Evolutionary conservation across 2,113 vertebrate genomes (phyloP), one percentile per base, ranked within the genome.

Genomic region (Lipotes vexillifer): DNA sequence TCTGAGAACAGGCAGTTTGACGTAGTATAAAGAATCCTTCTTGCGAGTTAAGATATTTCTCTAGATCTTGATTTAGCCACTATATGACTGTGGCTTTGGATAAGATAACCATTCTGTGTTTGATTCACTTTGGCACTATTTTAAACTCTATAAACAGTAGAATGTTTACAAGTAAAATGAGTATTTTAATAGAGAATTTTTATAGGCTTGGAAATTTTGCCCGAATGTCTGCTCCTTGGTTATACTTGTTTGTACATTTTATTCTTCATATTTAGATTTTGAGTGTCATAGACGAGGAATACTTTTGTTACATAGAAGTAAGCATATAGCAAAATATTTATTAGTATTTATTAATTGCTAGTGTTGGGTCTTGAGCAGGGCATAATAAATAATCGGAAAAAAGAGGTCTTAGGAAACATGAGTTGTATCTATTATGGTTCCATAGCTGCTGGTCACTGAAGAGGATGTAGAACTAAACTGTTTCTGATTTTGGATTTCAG

Each of bases 401-500:
- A 86, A 36, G 38, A 52, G 23, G 23, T 94, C 21, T 88, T 93
- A 61, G 49, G 69, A 96, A 85, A 57, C 36, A 72, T 41, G 63
- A 78, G 33, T 85, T 88, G 55, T 80, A 29, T 85, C 52, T 59
- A 3, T 77, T 86, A 46, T 29, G 31, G 55, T 66, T 69, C 29
- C 68, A 14, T 59, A 87, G 65, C 41, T 59, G 29, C 49, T 85
- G 21, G 69, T 90, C 93, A 44, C 66, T 80, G 23, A 81, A 93
- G 80, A 97, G 59, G 65, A 59, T 41, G 55, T 72, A 72, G 49
- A 81, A 46, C 23, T 52, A 33, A 89, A 55, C 20, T 55, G 41
- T 8, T 49, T 94, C 44, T 91, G 23, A 33, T 81, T 97, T 93
- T 63, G 89, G 52, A 66, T 88, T 95, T 97, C 57, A 86, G 55